Evolutionary conservation across 2,888 invertebrate genomes (phyloP).

Genomic region (Tyria jacobaeae): DNA sequence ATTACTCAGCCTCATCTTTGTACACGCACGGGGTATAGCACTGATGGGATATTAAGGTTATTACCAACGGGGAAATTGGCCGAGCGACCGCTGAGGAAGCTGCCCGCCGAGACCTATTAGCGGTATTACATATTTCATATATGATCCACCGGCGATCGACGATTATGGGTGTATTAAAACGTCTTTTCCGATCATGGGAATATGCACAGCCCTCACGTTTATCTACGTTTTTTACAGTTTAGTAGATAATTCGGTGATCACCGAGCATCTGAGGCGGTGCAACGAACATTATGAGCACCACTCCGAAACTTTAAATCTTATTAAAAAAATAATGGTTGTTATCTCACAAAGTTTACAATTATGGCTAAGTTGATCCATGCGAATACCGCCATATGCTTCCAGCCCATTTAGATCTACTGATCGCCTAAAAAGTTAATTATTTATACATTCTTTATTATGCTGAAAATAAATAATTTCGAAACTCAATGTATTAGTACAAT

Average conservation of each 20-base stretch:
- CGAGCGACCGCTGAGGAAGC: conserved; percentile 85
- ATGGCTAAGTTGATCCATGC: not conserved
- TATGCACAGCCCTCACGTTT: conserved; percentile 71
- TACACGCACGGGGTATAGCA: conserved; percentile 78
- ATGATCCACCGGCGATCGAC: conserved; percentile 78
- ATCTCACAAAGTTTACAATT: not conserved
- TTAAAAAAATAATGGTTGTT: not conserved
- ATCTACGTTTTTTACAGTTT: conserved; percentile 83
- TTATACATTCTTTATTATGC: not conserved
- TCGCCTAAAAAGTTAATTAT: not conserved
- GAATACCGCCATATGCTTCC: no score
- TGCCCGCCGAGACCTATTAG: conserved; percentile 82
- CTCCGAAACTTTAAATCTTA: conserved; percentile 67
- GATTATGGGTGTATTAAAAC: conserved; percentile 84
- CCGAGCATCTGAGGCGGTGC: conserved; percentile 54
- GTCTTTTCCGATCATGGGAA: conserved; percentile 82
- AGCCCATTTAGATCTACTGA: not conserved
- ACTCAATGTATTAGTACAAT: no score
- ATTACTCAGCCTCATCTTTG: conserved; percentile 78
- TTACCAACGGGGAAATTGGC: conserved; percentile 83
- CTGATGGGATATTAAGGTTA: conserved; percentile 84
- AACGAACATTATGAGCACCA: conserved; percentile 73
- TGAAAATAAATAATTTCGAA: no score
- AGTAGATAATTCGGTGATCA: conserved; percentile 81
- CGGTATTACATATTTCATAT: conserved; percentile 84